Evolutionary conservation across 1,140 invertebrate genomes (phyloP).

Genomic region (Temnothorax longispinosus): DNA sequence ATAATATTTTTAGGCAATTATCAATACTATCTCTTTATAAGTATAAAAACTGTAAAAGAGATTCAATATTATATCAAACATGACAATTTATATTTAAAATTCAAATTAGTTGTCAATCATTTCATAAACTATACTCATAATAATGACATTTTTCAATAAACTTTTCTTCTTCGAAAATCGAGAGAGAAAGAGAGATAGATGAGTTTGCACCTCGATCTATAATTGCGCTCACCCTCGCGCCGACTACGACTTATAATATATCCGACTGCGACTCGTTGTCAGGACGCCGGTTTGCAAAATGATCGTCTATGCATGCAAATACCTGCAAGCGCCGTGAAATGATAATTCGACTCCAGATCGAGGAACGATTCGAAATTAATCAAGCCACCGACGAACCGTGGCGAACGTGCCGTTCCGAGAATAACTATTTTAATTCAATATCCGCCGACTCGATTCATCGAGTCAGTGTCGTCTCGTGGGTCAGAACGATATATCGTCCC

Average conservation of each 20-base stretch:
- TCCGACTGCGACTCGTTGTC: not conserved
- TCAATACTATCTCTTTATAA: not conserved
- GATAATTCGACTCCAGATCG: conserved; percentile 60
- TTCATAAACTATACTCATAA: not conserved
- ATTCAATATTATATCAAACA: not conserved
- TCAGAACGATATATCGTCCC: conserved; percentile 28
- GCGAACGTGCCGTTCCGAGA: conserved; percentile 50
- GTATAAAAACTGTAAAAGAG: not conserved
- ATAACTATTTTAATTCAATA: conserved; percentile 70
- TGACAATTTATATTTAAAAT: not conserved
- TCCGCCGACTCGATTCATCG: conserved; percentile 53
- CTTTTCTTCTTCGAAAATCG: not conserved
- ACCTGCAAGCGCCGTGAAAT: conserved; percentile 54
- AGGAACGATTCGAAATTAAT: conserved; percentile 64
- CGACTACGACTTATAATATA: not conserved
- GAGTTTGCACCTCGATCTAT: not conserved
- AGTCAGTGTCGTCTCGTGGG: conserved; percentile 52
- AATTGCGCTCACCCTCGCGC: not conserved
- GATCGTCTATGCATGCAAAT: conserved; percentile 52
- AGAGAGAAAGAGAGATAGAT: no score
- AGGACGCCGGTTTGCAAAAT: conserved; percentile 37
- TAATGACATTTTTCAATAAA: not conserved
- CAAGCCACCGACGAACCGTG: conserved; percentile 57
- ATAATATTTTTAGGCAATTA: not conserved
- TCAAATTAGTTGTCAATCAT: not conserved